Base-by-base conservation (phyloP, 2,888 invertebrate species). In the Calameuta filiformis region DNA sequence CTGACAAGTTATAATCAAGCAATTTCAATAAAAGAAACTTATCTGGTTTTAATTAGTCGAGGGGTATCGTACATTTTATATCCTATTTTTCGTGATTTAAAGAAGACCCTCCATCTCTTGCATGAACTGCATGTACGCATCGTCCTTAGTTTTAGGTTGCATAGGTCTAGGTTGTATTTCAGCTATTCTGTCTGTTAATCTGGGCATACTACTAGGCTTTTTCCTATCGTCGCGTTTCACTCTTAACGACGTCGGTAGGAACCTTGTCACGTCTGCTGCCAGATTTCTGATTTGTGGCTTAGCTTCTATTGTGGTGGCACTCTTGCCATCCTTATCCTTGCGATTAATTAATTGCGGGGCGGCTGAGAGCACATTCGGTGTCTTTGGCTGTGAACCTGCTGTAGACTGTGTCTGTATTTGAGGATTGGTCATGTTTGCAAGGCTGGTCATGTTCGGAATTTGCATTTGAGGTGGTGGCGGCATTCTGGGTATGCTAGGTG, bases 41-140 rank as follows among this genome's bases (percentile, higher is more conserved):
- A 56, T 56, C 56, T 56, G 56, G 23, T 56, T 56, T 56, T 56
- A 23, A 56, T 56, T 23, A 56, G 23, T 23, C 23, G 23, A 56
- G 56, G 2, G 23, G 23, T 56, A 56, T 56, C 9, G 9, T 56
- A 56, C 56, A 56, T 56, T 23, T 56, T 56, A 9, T 23, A 6
- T 56, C 23, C 56, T 56, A 56, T 23, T 23, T 56, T 23, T 56
- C 23, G 23, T 56, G 6, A 90, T 68, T 92, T 91, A 98, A 90
- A 99, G 93, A 37, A 99, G 93, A 75, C 97, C 98, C 90, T 98
- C 96, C 98, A 99, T 98, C 93, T 99, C 99, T 91, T 96, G 96
- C 98, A 99, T 99, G 91, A 99, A 99, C 91, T 98, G 97, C 93
- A 98, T 96, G 89, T 99, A 99, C 15, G 99, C 99, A 90, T 99